A percentile compares a stretch with the other conserved stretches of the same genome.
Evolutionary conservation across 2,113 vertebrate species (phyloP).

Genomic region (Eidolon helvum): DNA sequence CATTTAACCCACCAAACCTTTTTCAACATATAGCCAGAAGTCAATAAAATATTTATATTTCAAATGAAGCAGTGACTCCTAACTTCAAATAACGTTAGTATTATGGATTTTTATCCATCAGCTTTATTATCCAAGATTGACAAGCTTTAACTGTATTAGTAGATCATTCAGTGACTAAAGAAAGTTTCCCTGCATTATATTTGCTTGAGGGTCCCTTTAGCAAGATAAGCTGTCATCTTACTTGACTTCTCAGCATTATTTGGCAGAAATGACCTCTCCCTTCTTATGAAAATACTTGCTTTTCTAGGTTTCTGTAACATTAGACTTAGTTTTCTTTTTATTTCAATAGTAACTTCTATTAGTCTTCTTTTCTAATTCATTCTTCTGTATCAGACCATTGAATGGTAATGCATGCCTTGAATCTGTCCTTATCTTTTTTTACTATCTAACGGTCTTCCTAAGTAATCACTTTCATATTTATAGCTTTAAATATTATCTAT

Average conservation of each 20-base stretch:
- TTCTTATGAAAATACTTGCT: not conserved
- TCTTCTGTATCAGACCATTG: not conserved
- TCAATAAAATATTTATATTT: not conserved
- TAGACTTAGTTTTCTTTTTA: not conserved
- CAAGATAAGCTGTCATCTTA: not conserved
- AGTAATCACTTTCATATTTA: not conserved
- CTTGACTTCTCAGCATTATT: not conserved
- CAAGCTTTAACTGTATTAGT: not conserved
- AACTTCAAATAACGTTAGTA: not conserved
- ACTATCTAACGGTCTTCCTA: not conserved
- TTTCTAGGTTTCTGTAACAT: not conserved
- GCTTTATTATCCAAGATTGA: not conserved
- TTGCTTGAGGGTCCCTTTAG: not conserved
- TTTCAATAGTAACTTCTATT: not conserved
- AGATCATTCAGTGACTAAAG: not conserved
- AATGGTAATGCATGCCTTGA: not conserved
- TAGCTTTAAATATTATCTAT: not conserved
- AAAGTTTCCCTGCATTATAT: not conserved
- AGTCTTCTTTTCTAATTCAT: not conserved
- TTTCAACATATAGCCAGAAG: not conserved
- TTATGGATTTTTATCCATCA: not conserved
- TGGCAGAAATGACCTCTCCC: not conserved
- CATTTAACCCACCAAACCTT: not conserved
- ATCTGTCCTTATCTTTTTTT: not conserved
- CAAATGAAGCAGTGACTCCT: not conserved